phyloP scores from a whole-genome alignment of 2,888 invertebrate genomes.

The Drosophila prostipennis region DNA sequence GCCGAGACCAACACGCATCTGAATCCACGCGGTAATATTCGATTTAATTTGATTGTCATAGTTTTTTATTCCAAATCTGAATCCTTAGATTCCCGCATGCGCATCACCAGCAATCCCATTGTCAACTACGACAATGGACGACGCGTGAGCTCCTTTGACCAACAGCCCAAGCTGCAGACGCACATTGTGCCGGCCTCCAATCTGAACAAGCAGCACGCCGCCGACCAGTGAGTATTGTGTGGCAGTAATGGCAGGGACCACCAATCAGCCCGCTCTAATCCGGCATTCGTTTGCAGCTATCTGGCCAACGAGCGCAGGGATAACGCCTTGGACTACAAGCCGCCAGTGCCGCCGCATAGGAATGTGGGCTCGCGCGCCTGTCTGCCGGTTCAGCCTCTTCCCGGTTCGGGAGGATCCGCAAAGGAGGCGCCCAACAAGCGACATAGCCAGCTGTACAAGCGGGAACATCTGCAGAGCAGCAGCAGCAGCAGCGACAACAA shows the following conservation, averaged over 20 bases:
- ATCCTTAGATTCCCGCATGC: slow-evolving; percentile 85
- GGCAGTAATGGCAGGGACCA: not conserved
- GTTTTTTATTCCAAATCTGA: too few species aligned
- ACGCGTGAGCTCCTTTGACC: slow-evolving; percentile 88
- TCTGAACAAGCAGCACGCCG: slow-evolving; percentile 68
- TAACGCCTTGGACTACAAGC: slow-evolving; percentile 90
- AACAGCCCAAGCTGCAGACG: slow-evolving; percentile 70
- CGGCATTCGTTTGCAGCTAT: slow-evolving; percentile 84
- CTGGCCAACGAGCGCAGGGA: slow-evolving; percentile 81
- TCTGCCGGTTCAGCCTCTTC: slow-evolving; percentile 61
- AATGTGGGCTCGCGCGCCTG: slow-evolving; percentile 86
- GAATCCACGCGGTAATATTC: slow-evolving; percentile 63
- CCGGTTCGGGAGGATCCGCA: slow-evolving; percentile 14
- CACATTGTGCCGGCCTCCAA: slow-evolving; percentile 72
- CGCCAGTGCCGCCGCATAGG: slow-evolving; percentile 95
- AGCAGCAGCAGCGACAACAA: slow-evolving; percentile 35
- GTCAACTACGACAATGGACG: slow-evolving; percentile 86
- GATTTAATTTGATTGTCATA: too few species aligned
- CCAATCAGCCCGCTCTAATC: not conserved
- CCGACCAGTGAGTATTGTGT: slow-evolving; percentile 80
- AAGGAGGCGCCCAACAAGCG: slow-evolving; percentile 60
- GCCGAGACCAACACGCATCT: slow-evolving; percentile 51
- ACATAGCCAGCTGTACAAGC: slow-evolving; percentile 68
- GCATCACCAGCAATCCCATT: slow-evolving; percentile 92
- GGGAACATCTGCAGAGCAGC: slow-evolving; percentile 56